Evolutionary conservation across 2,888 invertebrate species (phyloP).

Genomic region (Drosophila macrospina): DNA sequence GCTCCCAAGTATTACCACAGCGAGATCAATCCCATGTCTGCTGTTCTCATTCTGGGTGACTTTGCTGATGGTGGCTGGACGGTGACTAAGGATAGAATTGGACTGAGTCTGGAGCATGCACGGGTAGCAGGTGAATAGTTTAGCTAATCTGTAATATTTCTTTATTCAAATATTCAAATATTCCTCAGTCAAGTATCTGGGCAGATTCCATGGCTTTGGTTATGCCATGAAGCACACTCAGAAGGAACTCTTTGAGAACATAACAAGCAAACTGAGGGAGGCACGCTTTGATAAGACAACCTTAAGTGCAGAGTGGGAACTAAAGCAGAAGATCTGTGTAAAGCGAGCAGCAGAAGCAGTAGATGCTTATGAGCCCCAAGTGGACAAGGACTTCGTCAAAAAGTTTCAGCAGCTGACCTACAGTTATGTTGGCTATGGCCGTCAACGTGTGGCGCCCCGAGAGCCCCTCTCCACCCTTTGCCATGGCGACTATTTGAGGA

Average conservation of each 20-base stretch:
- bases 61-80: slow-evolving; percentile 77
- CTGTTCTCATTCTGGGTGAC: slow-evolving; percentile 80
- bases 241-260: slow-evolving; percentile 60
- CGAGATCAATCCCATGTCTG: slow-evolving; percentile 62
- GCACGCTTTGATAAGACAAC: slow-evolving; percentile 66
- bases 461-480: slow-evolving; percentile 83
- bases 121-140: slow-evolving; percentile 72
- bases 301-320: slow-evolving; percentile 47
- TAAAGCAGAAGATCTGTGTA: slow-evolving; percentile 32
- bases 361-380: slow-evolving; percentile 60
- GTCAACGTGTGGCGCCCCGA: slow-evolving; percentile 73
- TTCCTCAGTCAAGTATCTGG: slow-evolving; percentile 72
- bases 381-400: slow-evolving; percentile 71
- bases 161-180: not conserved
- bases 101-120: slow-evolving; percentile 83
- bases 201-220: slow-evolving; percentile 82
- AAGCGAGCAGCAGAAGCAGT: slow-evolving; percentile 58
- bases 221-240: slow-evolving; percentile 80
- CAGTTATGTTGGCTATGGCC: slow-evolving; percentile 59
- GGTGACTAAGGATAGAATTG: slow-evolving; percentile 70
- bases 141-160: not conserved
- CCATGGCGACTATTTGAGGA: slow-evolving; percentile 84
- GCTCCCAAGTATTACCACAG: slow-evolving; percentile 81
- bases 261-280: slow-evolving; percentile 71
- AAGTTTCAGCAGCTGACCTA: slow-evolving; percentile 54